phyloP scores from a whole-genome alignment of 2,888 invertebrate species.

The Romanomermis culicivorax region DNA sequence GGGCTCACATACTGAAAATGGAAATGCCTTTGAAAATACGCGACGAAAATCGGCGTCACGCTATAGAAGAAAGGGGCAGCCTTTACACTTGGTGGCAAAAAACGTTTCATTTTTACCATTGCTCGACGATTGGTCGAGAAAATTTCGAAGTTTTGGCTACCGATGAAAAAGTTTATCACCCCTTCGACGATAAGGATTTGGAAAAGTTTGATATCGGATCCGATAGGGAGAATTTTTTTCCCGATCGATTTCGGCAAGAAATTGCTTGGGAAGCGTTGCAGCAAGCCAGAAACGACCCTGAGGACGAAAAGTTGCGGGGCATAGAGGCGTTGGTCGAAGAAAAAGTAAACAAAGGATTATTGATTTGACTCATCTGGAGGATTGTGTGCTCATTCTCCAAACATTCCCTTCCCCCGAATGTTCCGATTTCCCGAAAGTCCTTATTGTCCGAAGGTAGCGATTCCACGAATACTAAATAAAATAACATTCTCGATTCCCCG shows the following conservation, averaged over 20 bases:
- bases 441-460: too few species aligned
- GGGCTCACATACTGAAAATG: neutral
- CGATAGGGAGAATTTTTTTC: neutral
- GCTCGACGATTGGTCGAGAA: neutral
- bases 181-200: neutral
- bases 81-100: neutral
- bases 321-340: neutral
- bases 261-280: neutral
- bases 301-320: neutral
- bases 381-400: too few species aligned
- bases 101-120: neutral
- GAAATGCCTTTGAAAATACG: neutral
- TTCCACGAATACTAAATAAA: too few species aligned
- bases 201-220: neutral
- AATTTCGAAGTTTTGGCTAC: neutral
- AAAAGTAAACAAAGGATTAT: too few species aligned
- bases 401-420: too few species aligned
- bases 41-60: neutral
- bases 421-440: too few species aligned
- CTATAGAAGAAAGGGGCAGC: neutral
- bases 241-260: neutral
- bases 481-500: too few species aligned
- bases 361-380: too few species aligned
- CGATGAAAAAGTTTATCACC: neutral
- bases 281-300: neutral